Base-by-base conservation (phyloP, 2,797 vertebrate genomes). In the Calcarius lapponicus region DNA sequence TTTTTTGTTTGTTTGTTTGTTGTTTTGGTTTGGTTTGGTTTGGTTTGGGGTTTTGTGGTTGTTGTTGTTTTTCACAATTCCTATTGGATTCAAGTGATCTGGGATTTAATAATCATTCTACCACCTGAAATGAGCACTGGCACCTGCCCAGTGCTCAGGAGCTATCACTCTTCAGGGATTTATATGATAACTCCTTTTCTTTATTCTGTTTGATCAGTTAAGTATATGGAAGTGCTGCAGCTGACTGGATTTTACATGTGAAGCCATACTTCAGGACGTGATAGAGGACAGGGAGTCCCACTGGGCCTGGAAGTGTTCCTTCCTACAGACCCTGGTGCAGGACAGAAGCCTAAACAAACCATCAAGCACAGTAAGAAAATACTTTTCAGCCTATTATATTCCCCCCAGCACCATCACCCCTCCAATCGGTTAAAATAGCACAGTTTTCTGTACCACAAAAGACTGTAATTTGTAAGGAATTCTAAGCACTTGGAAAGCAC, bases 381-480 rank as follows among this genome's bases (percentile, higher is more conserved):
- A 92, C 56, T 94, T 92, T 92, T 88, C 82, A 86, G 89, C 56
- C 80, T 84, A 62, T 92, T 86, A 75, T 88, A 79, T 86, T 95
- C 65, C 69, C 26, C 57, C 50, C 82, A 95, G 67, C 81, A 93
- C 54, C 64, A 82, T 65, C 79, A 91, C n/a, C 61, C 94, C 36
- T 91, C 84, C 86, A 69, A 40, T 11, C 14, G 17, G 66, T 86
- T 92, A 80, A 97, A 96, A 96, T 53, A 93, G 91, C 70, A 88
- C 50, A 53, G 85, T 84, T 86, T 90, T 85, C 91, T 69, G 48
- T 84, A 81, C 87, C 90, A 92, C 85, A 94, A 91, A 94, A 84
- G 91, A 56, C 87, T 93, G 95, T 94, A 73, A 95, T 96, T 96
- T 96, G 85, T 93, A 70, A 91, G 92, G 93, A 96, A 96, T 96